Evolutionary conservation across 2,888 invertebrate genomes (phyloP), one percentile per base, ranked within the genome.

Genomic region (Cetonia aurata): DNA sequence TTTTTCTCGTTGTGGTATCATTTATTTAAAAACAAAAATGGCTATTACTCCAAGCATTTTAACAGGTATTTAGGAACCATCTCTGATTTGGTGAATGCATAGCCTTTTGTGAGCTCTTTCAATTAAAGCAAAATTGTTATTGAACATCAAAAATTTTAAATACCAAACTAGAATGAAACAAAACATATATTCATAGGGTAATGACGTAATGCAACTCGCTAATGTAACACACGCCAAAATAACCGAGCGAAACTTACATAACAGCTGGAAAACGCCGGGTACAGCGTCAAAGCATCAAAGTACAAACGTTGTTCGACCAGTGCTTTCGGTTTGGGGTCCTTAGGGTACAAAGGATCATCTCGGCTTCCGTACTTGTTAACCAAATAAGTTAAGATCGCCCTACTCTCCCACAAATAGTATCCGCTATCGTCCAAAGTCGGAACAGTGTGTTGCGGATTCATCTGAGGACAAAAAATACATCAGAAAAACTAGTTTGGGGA

Each of bases 401-500:
- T 92, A 59, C 95, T 95, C 85, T 96, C 96, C 89, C 92, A 93
- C 71, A 96, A 83, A 6, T 89, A 84, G 80, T 95, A 91, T 0
- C 93, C 95, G 78, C 93, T 91, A 85, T 96, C 96, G 73, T 92
- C 91, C 68, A 96, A 83, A 0, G 94, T 94, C 8, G 96, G 96
- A 72, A 96, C 89, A 44, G 91, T 91, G 83, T 95, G 95, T 84
- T 95, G 94, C 0, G 94, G 94, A 83, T 94, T 95, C 53, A 94
- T 83, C 93, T 93, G 83, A 3, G n/a, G 83, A 81, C 71, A 69
- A 76, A 76, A 50, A 15, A 44, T 44, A 19, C 10, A 33, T 13
- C 13, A 9, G 13, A 4, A 17, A 57, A 41, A 9, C 10, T 1
- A 15, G 13, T 55, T 1, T 25, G 17, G 12, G 17, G 9, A 53